Evolutionary conservation across 2,113 vertebrate species (phyloP).

Genomic region (Protobothrops flavoviridis): DNA sequence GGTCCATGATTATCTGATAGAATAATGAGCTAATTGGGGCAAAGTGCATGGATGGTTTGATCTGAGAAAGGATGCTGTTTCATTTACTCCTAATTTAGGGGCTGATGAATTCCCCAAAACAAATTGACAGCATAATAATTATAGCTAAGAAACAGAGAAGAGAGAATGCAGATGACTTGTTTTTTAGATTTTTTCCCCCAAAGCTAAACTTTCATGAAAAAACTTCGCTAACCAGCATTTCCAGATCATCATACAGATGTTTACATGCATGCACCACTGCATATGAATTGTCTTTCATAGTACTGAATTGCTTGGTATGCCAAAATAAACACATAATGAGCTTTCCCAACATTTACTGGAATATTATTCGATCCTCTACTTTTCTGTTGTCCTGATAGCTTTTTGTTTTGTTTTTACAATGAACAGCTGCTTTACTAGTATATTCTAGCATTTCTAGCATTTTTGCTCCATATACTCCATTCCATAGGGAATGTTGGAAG

Average conservation of each 20-base stretch:
- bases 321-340: constrained; percentile 38
- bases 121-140: constrained; percentile 2
- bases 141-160: neutral
- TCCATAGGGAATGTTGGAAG: neutral
- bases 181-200: neutral
- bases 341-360: constrained; percentile 25
- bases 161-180: constrained; percentile 25
- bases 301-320: constrained; percentile 45
- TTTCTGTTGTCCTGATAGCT: neutral
- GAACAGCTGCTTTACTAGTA: neutral
- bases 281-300: constrained; percentile 54
- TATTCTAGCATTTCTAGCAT: neutral
- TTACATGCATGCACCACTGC: constrained; percentile 58
- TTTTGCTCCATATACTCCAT: constrained; percentile 12
- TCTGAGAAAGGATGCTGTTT: neutral
- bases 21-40: neutral
- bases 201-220: constrained; percentile 52
- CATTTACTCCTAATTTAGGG: neutral
- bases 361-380: neutral
- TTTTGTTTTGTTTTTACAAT: constrained; percentile 5
- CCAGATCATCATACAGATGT: constrained; percentile 58
- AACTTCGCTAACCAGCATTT: constrained; percentile 33
- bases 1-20: neutral
- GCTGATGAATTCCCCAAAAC: constrained; percentile 10
- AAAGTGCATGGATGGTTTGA: neutral